Conservation (phyloP, 2,888 invertebrate species). For the Papilio protenor region DNA sequence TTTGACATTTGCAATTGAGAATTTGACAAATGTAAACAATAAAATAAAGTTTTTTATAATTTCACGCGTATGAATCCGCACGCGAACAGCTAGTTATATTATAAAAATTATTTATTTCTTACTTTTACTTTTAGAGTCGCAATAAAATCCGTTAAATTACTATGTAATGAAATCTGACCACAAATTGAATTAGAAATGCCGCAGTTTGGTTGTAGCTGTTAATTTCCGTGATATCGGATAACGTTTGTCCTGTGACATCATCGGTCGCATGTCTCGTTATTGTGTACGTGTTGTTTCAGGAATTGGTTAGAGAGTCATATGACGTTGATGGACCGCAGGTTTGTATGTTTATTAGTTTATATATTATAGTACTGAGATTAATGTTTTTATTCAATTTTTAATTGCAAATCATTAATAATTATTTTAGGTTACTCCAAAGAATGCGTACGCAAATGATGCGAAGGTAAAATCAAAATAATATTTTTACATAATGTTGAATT, state of each 20-base stretch:
- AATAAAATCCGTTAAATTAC: not conserved
- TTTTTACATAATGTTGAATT: not conserved
- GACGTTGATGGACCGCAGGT: conserved; percentile 17
- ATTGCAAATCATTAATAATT: not conserved
- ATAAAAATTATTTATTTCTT: too few relatives aligned
- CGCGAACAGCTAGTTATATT: too few relatives aligned
- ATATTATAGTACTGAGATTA: not conserved
- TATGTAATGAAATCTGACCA: not conserved
- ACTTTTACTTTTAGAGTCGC: not conserved
- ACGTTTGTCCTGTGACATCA: not conserved
- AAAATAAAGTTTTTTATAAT: too few relatives aligned
- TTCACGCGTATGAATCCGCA: too few relatives aligned
- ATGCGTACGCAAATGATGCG: conserved; percentile 13
- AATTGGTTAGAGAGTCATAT: conserved; percentile 21
- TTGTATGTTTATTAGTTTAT: not conserved
- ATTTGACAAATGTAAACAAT: too few relatives aligned
- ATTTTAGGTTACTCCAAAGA: conserved; percentile 18
- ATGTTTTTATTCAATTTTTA: not conserved
- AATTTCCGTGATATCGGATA: not conserved
- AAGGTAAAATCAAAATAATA: conserved; percentile 22
- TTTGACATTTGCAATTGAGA: too few relatives aligned
- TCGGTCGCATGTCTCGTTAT: not conserved
- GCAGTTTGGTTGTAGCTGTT: too few relatives aligned
- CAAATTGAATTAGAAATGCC: not conserved
- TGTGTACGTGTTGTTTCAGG: conserved; percentile 1